Evolutionary conservation across 2,888 invertebrate species (phyloP), one percentile per base, ranked within the genome.

Genomic region (Sialis fuliginosa): DNA sequence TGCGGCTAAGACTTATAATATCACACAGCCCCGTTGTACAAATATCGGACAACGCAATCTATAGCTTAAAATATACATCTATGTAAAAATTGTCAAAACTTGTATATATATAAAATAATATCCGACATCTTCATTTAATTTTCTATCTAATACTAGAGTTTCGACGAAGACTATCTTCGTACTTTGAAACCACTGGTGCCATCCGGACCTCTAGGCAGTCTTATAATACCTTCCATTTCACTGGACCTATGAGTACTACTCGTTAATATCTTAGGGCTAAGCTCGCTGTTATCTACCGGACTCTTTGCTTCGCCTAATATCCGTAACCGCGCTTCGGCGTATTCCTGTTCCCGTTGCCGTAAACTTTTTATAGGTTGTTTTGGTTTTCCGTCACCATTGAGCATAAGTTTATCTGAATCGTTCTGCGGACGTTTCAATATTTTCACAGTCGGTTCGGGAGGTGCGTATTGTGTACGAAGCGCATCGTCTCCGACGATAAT

Each of bases 271-370:
- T 43, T 32, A 31, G 42, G 13, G 39, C 34, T 44, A 37, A 46
- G 53, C 67, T 63, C 65, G 75, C 75, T 71, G 73, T 56, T 70
- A 62, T 85, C 85, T 60, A 86, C 85, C 1, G 84, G 82, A 62
- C 81, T 83, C 55, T 77, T 74, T 46, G 86, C 86, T 62, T 88
- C 83, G 10, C 93, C 93, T 55, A 93, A 68, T 65, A 95, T 93
- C 60, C 93, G 73, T 53, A 88, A 73, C 54, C 93, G 75, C 13
- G 92, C 92, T 63, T 91, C 85, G 9, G 91, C 91, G 61, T 95
- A 95, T 60, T 91, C 93, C 60, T 89, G 88, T 65, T 92, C 91
- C 56, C 93, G 74, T 74, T 95, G 87, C 66, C 86, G 81, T 42
- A 87, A 66, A 41, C 87, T 82, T 65, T 88, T 87, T 48, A 87